phyloP scores from a whole-genome alignment of 1,140 invertebrate genomes.

The Halictus rubicundus region DNA sequence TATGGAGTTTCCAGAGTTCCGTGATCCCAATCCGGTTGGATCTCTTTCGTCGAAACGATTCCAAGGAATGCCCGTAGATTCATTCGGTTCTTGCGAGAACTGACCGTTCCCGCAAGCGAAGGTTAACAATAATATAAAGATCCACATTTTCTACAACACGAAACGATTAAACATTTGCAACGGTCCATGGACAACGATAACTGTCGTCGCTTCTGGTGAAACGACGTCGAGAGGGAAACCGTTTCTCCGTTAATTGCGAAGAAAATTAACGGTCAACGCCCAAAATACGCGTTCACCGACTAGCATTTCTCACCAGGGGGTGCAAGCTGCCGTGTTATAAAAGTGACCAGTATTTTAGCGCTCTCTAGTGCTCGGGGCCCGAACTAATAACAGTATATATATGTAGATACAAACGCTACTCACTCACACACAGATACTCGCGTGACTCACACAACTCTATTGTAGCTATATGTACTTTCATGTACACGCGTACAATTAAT shows the following conservation, averaged over 20 bases:
- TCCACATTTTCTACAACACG: constrained; percentile 59
- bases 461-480: too few relatives aligned
- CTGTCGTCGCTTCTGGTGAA: neutral
- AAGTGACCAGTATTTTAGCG: too few relatives aligned
- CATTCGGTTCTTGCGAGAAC: constrained; percentile 50
- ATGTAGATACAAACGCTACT: too few relatives aligned
- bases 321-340: too few relatives aligned
- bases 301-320: neutral
- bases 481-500: too few relatives aligned
- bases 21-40: constrained; percentile 36
- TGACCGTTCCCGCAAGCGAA: constrained; percentile 57
- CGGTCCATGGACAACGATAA: neutral
- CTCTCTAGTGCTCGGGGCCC: too few relatives aligned
- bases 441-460: too few relatives aligned
- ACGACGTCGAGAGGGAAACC: neutral
- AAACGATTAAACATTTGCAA: neutral
- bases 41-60: constrained; percentile 65
- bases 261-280: constrained; percentile 41
- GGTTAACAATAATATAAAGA: constrained; percentile 59
- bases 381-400: too few relatives aligned
- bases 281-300: constrained; percentile 31
- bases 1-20: constrained; percentile 40
- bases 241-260: neutral
- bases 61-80: constrained; percentile 65
- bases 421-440: too few relatives aligned